A percentile compares a stretch with the other conserved stretches of the same genome.
These are phyloP conservation scores for Dasypus novemcinctus DNA, from an alignment of 2,113 vertebrate species.

Conservation along the genomic window DNA sequence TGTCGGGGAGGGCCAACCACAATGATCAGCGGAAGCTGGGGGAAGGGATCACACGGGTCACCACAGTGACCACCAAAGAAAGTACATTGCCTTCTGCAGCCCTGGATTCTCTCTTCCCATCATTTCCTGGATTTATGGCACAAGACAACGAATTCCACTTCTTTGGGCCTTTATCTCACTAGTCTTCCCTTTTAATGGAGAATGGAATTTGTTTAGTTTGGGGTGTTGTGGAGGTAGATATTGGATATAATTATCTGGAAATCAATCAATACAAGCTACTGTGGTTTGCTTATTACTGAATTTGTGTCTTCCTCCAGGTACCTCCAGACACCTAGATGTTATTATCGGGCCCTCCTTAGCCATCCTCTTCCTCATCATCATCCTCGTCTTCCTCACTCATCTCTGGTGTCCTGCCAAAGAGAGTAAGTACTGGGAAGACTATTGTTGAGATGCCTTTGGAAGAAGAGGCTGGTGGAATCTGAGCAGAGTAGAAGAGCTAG, in stretches of 20 bases:
- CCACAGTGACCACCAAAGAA: too few relatives aligned
- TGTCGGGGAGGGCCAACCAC: too few relatives aligned
- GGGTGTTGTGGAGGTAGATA: background rate
- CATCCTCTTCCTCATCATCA: background rate
- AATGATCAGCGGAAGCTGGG: too few relatives aligned
- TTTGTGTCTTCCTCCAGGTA: background rate
- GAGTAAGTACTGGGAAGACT: background rate
- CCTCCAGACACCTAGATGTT: too few relatives aligned
- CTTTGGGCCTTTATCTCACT: background rate
- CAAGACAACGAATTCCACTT: background rate
- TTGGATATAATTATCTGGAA: background rate
- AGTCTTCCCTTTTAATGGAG: background rate
- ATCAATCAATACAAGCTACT: too few relatives aligned
- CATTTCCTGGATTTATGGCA: background rate
- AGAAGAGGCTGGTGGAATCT: background rate
- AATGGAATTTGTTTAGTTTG: background rate
- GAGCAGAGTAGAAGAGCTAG: accelerated
- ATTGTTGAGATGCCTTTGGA: background rate
- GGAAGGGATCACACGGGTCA: too few relatives aligned
- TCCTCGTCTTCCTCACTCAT: background rate
- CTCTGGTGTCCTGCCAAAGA: background rate
- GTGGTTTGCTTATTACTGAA: background rate
- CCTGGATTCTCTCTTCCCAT: background rate
- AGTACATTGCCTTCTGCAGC: too few relatives aligned
- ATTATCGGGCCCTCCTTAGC: background rate